Evolutionary conservation across 2,113 vertebrate genomes (phyloP), one percentile per base, ranked within the genome.

Genomic region (Mugil cephalus): DNA sequence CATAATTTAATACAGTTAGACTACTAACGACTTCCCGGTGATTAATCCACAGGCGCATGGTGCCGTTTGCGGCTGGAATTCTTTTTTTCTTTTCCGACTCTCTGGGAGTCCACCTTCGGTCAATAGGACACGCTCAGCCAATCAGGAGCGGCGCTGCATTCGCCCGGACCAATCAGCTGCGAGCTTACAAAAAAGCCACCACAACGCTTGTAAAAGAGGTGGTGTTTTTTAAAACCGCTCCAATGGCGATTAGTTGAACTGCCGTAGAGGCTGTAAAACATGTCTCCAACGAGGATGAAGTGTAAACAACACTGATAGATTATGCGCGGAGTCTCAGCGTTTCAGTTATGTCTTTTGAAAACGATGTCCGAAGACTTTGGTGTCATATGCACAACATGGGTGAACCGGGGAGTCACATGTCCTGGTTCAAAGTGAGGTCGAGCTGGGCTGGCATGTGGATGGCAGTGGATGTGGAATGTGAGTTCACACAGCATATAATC

Each of bases 361-460:
- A 42, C 1, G 3, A 3, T 8, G 8, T 15, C 30, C n/a, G 14
- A 30, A 3, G 24, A 3, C 8, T 19, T 17, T 69, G 3, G n/a
- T 67, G 69, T 62, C 1, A 9, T 74, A 40, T 34, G 4, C 50
- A 69, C 40, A 77, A 75, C 60, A 62, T 65, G 76, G 56, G 42
- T 52, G 69, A 69, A 74, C n/a, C 52, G 36, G 47, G 15, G 48
- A 89, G 88, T 93, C 93, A 94, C 92, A 90, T 92, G 83, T 66
- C 79, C 68, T 47, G 83, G 91, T 93, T 93, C 89, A 93, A 48
- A 87, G 86, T 14, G 69, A 88, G 90, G 88, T 93, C 87, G 86
- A 77, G 59, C 47, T 40, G 61, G 36, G 71, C 55, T 83, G 84
- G 61, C 67, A 88, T 91, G 88, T 64, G 56, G 80, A 77, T 83